Conservation (phyloP, 2,797 vertebrate genomes). For the Enteromius viviparus region DNA sequence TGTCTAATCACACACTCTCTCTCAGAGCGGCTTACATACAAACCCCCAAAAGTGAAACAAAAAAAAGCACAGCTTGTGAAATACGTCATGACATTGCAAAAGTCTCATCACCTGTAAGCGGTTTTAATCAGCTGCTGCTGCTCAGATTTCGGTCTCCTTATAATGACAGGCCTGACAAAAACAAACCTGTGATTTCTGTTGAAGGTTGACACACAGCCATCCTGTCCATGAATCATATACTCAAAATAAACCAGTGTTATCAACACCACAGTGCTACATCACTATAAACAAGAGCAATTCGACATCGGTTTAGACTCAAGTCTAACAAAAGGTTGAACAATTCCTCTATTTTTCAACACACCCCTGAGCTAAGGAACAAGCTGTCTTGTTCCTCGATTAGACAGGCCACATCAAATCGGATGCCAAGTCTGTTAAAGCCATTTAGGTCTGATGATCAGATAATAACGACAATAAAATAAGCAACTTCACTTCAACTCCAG, state of each 20-base stretch:
- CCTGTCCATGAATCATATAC: conserved; percentile 11
- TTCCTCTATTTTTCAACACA: conserved; percentile 35
- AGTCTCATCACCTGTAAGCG: conserved; percentile 1
- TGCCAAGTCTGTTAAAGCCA: background rate
- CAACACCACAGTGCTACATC: background rate
- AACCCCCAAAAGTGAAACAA: background rate
- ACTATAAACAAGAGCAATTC: background rate
- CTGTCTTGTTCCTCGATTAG: background rate
- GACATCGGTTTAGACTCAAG: background rate
- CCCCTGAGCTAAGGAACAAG: conserved; percentile 10
- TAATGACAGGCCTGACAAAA: conserved; percentile 38
- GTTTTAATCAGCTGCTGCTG: background rate
- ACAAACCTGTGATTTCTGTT: conserved; percentile 28
- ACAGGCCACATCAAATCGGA: conserved; percentile 7
- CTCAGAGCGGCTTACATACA: background rate
- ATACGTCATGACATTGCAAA: conserved; percentile 14
- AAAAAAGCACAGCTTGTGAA: conserved; percentile 6
- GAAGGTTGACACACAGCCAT: conserved; percentile 26
- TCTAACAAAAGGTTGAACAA: background rate
- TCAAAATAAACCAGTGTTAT: conserved; percentile 7
- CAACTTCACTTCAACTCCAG: conserved; percentile 11
- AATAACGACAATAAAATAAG: background rate
- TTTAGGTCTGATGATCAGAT: background rate
- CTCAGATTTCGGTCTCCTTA: conserved; percentile 2
- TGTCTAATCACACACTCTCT: background rate